Evolutionary conservation across 2,113 vertebrate species (phyloP).

Genomic region (Platysteira castanea): DNA sequence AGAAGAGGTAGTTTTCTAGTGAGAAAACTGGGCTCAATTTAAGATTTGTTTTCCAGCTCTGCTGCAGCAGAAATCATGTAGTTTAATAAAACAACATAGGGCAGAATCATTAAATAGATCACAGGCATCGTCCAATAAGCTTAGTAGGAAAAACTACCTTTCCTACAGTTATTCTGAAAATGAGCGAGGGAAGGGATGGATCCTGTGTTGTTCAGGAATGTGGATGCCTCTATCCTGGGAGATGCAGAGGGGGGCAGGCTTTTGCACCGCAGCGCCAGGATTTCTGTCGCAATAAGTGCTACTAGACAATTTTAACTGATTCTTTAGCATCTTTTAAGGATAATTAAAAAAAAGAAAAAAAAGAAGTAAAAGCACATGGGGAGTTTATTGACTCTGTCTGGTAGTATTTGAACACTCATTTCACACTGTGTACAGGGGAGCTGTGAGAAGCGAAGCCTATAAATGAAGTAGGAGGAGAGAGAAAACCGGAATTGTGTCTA

Average conservation of each 20-base stretch:
- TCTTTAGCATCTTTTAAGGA: neutral
- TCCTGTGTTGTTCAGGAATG: neutral
- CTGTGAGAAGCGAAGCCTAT: neutral
- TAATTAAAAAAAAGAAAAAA: neutral
- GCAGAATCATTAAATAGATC: neutral
- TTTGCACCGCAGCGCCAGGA: neutral
- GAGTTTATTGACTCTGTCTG: neutral
- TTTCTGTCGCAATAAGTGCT: slow-evolving; percentile 32
- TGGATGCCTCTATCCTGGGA: neutral
- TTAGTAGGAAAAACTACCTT: neutral
- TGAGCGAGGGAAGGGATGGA: neutral
- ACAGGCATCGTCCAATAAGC: neutral
- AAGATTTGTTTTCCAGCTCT: slow-evolving; percentile 21
- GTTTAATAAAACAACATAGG: slow-evolving; percentile 13
- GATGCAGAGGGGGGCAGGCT: neutral
- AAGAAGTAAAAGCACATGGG: neutral
- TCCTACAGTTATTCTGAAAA: neutral
- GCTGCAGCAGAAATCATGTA: neutral
- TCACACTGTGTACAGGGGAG: neutral
- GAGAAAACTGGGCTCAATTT: neutral
- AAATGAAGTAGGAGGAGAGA: slow-evolving; percentile 1
- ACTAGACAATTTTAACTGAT: neutral
- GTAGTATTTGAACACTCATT: neutral
- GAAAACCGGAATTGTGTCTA: slow-evolving; percentile 30
- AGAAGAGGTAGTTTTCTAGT: neutral